These are phyloP conservation scores for Antrozous pallidus DNA, from an alignment of 2,797 vertebrate genomes.

Conservation along the genomic window DNA sequence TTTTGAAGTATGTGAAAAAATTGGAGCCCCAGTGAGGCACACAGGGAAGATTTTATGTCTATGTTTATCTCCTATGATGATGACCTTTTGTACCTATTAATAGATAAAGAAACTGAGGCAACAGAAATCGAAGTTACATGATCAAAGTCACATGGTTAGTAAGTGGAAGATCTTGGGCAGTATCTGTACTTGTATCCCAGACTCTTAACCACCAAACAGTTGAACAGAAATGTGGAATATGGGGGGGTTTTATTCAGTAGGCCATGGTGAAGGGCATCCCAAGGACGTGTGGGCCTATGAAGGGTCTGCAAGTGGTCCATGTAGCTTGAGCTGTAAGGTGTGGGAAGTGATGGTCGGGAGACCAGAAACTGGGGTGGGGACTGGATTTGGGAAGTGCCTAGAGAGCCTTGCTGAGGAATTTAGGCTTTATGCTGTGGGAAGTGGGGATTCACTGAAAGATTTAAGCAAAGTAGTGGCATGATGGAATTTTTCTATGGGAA, in stretches of 20 bases:
- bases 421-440: not conserved
- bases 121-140: not conserved
- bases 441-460: not conserved
- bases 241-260: fast-evolving
- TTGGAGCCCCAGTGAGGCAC: not conserved
- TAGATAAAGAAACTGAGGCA: not conserved
- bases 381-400: not conserved
- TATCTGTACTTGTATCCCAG: not conserved
- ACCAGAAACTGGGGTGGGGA: fast-evolving
- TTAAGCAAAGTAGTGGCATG: not conserved
- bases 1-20: not conserved
- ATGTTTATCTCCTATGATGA: not conserved
- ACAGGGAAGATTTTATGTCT: not conserved
- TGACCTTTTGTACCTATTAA: not conserved
- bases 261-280: not conserved
- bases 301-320: no score
- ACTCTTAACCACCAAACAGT: not conserved
- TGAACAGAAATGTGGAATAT: not conserved
- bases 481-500: not conserved
- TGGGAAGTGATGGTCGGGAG: not conserved
- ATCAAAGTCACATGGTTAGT: not conserved
- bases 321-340: not conserved
- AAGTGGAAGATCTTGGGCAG: not conserved
- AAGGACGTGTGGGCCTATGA: not conserved
- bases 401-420: not conserved